Conservation (phyloP, 2,797 vertebrate genomes). For the Takifugu ocellatus region DNA sequence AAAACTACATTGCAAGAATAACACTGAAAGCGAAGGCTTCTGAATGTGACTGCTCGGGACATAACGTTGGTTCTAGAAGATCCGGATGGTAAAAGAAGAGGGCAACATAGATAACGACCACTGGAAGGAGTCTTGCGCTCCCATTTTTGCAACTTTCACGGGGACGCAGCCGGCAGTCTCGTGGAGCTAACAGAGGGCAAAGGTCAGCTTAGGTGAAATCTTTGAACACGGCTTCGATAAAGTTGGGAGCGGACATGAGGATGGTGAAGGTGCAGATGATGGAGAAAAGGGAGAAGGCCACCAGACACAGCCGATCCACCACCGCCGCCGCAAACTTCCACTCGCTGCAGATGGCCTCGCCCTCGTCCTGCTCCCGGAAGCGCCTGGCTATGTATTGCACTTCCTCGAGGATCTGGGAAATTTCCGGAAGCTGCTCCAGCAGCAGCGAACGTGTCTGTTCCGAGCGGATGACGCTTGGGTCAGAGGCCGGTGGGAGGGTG, state of each 20-base stretch:
- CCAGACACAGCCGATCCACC: constrained; percentile 87
- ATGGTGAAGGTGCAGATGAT: constrained; percentile 91
- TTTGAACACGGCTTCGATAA: constrained; percentile 89
- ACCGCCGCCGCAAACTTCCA: constrained; percentile 93
- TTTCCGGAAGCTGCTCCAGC: constrained; percentile 76
- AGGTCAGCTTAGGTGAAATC: constrained; percentile 81
- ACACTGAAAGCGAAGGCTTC: too few species aligned
- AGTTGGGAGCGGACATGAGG: constrained; percentile 90
- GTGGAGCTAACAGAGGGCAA: background rate
- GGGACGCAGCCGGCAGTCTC: constrained; percentile 31
- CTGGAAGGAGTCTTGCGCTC: too few species aligned
- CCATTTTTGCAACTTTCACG: background rate
- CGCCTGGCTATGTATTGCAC: constrained; percentile 84
- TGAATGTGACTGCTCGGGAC: background rate
- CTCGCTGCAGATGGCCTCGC: constrained; percentile 84
- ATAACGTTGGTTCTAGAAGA: background rate
- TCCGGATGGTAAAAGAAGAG: background rate
- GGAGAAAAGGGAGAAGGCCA: constrained; percentile 89
- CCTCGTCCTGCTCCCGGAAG: constrained; percentile 85
- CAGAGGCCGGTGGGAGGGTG: constrained; percentile 73
- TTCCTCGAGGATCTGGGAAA: constrained; percentile 84
- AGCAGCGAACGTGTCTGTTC: constrained; percentile 72
- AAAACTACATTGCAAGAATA: constrained; percentile 7
- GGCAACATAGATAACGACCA: constrained; percentile 3
- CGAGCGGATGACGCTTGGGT: constrained; percentile 59